Evolutionary conservation across 2,888 invertebrate species (phyloP).

Genomic region (Agrotis ipsilon): DNA sequence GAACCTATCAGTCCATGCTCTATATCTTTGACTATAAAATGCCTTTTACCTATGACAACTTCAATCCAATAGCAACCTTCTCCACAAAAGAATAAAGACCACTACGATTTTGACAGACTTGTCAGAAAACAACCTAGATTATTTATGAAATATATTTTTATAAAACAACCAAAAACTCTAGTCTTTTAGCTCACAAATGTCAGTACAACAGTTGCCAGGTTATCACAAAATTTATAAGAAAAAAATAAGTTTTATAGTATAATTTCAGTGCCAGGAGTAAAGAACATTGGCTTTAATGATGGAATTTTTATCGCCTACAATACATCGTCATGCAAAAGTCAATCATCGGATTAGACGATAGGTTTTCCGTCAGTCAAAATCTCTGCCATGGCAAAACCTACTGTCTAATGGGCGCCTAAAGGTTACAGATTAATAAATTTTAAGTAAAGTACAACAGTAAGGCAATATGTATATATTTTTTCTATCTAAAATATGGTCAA

Average conservation of each 20-base stretch:
- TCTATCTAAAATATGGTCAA: conserved; percentile 40
- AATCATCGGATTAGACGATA: too few relatives aligned
- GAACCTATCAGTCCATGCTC: too few relatives aligned
- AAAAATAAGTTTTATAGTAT: background rate
- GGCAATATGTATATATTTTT: conserved; percentile 24
- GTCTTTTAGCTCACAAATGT: conserved; percentile 22
- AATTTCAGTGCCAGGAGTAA: background rate
- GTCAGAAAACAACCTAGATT: background rate
- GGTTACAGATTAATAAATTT: conserved; percentile 11
- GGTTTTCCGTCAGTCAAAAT: too few relatives aligned
- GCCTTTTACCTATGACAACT: background rate
- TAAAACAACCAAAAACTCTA: conserved; percentile 13
- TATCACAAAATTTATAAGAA: conserved; percentile 17
- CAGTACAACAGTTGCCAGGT: conserved; percentile 47
- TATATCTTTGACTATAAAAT: too few relatives aligned
- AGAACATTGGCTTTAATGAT: conserved; percentile 1
- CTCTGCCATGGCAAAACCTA: too few relatives aligned
- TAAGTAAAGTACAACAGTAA: conserved; percentile 19
- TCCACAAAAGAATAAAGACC: background rate
- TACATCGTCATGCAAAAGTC: too few relatives aligned
- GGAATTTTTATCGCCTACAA: too few relatives aligned
- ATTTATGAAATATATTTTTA: conserved; percentile 15
- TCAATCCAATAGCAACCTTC: background rate
- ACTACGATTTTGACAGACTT: background rate
- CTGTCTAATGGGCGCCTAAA: too few relatives aligned